Evolutionary conservation across 2,797 vertebrate genomes (phyloP).

Genomic region (Macroramphosus scolopax): DNA sequence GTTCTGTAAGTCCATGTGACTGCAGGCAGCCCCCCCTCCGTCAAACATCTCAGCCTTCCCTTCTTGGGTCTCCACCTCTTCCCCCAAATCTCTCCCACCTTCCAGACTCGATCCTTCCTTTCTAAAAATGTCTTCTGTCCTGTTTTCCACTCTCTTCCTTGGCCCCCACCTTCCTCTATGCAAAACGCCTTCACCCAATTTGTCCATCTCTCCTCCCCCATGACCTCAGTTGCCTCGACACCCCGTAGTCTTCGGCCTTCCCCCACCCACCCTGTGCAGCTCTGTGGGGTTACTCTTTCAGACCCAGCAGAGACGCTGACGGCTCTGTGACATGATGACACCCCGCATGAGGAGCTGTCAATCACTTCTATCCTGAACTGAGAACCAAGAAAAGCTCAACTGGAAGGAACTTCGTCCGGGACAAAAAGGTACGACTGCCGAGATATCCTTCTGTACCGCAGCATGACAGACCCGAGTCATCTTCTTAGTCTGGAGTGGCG

Average conservation of each 20-base stretch:
- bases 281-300: slow-evolving; percentile 12
- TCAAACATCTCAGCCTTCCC: background rate
- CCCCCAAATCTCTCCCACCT: background rate
- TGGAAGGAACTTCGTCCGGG: slow-evolving; percentile 19
- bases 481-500: background rate
- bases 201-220: slow-evolving; percentile 1
- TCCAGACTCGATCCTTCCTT: slow-evolving; percentile 2
- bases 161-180: slow-evolving; percentile 15
- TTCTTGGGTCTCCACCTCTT: slow-evolving; percentile 5
- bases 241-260: slow-evolving; percentile 2
- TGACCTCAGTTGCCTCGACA: slow-evolving; percentile 22
- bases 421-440: slow-evolving; percentile 44
- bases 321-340: slow-evolving; percentile 16
- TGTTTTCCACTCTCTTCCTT: slow-evolving; percentile 8
- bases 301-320: slow-evolving; percentile 15
- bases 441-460: background rate
- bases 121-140: slow-evolving; percentile 22
- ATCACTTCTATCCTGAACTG: slow-evolving; percentile 13
- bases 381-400: slow-evolving; percentile 9
- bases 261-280: slow-evolving; percentile 1
- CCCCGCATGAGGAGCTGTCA: slow-evolving; percentile 45
- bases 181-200: slow-evolving; percentile 1
- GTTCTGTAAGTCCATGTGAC: no score
- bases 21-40: no score
- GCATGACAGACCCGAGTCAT: background rate